Conservation (phyloP, 2,797 vertebrate genomes). For the Leptoclinus maculatus region DNA sequence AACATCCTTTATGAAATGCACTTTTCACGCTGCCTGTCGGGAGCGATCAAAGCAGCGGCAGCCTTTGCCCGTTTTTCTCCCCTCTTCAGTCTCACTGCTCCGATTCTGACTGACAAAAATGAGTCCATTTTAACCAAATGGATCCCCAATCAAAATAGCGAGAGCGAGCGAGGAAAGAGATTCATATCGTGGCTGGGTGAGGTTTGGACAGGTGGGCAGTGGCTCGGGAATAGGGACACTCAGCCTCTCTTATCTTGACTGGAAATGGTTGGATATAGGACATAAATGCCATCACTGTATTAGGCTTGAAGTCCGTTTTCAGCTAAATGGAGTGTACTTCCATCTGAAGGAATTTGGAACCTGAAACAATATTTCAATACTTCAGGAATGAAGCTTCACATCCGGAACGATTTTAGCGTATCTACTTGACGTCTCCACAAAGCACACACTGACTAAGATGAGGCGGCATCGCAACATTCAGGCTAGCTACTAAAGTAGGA, state of each 20-base stretch:
- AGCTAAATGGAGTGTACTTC: not conserved
- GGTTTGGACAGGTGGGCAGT: conserved; percentile 62
- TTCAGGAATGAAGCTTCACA: not conserved
- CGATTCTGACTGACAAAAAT: conserved; percentile 79
- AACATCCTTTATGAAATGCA: conserved; percentile 85
- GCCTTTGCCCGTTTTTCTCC: conserved; percentile 66
- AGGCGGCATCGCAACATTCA: not conserved
- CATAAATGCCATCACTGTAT: conserved; percentile 29
- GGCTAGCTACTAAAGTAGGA: not conserved
- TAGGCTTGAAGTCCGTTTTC: conserved; percentile 23
- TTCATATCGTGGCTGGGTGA: conserved; percentile 50
- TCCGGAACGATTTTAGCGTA: not conserved
- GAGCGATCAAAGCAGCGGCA: conserved; percentile 79
- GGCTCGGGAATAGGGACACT: conserved; percentile 44
- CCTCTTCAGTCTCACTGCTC: conserved; percentile 65
- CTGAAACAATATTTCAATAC: no score
- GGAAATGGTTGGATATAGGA: conserved; percentile 37
- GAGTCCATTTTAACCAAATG: conserved; percentile 83
- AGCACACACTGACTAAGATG: not conserved
- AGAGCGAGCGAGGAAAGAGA: conserved; percentile 51
- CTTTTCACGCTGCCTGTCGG: conserved; percentile 79
- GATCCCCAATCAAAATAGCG: conserved; percentile 74
- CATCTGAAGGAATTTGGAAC: no score
- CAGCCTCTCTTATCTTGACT: conserved; percentile 38
- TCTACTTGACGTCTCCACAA: no score